Percentiles rank a stretch among this genome's conserved stretches.
phyloP scores from a whole-genome alignment of 2,888 invertebrate species.

The Malachius bipustulatus region DNA sequence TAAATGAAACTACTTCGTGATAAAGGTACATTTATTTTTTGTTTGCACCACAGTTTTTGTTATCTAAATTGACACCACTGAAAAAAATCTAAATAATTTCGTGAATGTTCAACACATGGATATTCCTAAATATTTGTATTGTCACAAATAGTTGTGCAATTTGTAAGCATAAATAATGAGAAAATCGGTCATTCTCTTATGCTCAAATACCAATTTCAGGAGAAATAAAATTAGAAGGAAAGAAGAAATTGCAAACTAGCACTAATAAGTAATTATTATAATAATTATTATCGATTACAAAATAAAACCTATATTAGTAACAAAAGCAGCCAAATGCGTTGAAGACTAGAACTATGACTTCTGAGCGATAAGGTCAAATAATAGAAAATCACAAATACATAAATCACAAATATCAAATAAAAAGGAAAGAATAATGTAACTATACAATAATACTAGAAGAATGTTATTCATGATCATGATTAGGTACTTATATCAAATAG shows the following conservation, averaged over 20 bases:
- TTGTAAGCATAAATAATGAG: conserved; percentile 9
- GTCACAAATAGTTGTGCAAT: conserved; percentile 29
- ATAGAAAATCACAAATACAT: background rate
- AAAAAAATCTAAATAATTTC: conserved; percentile 25
- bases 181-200: too few relatives aligned
- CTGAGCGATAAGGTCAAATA: background rate
- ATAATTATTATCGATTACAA: background rate
- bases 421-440: background rate
- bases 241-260: background rate
- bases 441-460: background rate
- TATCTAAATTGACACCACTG: conserved; percentile 21
- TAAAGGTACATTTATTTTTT: conserved; percentile 10
- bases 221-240: too few relatives aligned
- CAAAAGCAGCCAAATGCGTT: too few relatives aligned
- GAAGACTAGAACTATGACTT: too few relatives aligned
- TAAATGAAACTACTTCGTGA: conserved; percentile 4
- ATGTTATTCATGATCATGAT: too few relatives aligned
- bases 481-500: too few relatives aligned
- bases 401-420: conserved; percentile 1
- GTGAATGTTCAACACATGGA: conserved; percentile 28
- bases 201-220: too few relatives aligned
- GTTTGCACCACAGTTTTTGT: conserved; percentile 2
- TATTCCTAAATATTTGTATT: conserved; percentile 30
- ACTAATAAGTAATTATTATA: background rate
- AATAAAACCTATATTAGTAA: too few relatives aligned